Evolutionary conservation across 1,140 invertebrate species (phyloP).

Genomic region (Chrysomallon squamiferum): DNA sequence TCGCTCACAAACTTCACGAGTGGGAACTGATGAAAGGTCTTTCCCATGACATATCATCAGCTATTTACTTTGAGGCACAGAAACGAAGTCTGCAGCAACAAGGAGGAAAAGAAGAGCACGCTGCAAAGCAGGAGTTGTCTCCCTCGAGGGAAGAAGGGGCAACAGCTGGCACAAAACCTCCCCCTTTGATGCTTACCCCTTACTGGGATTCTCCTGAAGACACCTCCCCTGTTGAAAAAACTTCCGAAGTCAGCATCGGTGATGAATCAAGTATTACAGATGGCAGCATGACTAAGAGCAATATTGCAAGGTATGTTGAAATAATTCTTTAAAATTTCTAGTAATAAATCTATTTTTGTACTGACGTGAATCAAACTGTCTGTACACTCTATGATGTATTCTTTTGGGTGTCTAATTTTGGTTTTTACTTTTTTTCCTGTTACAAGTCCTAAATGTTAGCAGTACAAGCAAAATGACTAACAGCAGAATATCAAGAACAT

Average conservation of each 20-base stretch:
- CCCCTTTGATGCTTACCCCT: slow-evolving; percentile 43
- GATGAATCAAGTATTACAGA: slow-evolving; percentile 44
- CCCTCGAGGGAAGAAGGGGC: slow-evolving; percentile 2
- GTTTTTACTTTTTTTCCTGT: no score
- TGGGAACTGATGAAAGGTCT: slow-evolving; percentile 77
- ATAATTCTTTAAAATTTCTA: no score
- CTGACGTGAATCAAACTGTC: no score
- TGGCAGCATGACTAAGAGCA: slow-evolving; percentile 44
- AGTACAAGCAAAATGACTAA: no score
- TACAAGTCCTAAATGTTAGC: no score
- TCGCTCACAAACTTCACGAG: slow-evolving; percentile 87
- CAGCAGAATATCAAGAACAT: no score
- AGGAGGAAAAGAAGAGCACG: slow-evolving; percentile 18
- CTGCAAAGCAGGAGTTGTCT: not conserved
- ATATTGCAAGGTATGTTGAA: slow-evolving; percentile 44
- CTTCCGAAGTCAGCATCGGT: slow-evolving; percentile 34
- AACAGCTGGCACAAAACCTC: slow-evolving; percentile 24
- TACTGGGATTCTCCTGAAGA: slow-evolving; percentile 50
- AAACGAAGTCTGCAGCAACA: slow-evolving; percentile 31
- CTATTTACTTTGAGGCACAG: slow-evolving; percentile 46
- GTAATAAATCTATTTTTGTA: no score
- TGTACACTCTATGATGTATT: no score
- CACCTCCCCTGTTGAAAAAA: slow-evolving; percentile 25
- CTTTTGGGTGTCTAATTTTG: no score
- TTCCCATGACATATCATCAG: slow-evolving; percentile 33